Evolutionary conservation across 2,113 vertebrate species (phyloP).

Genomic region (Colinus virginianus): DNA sequence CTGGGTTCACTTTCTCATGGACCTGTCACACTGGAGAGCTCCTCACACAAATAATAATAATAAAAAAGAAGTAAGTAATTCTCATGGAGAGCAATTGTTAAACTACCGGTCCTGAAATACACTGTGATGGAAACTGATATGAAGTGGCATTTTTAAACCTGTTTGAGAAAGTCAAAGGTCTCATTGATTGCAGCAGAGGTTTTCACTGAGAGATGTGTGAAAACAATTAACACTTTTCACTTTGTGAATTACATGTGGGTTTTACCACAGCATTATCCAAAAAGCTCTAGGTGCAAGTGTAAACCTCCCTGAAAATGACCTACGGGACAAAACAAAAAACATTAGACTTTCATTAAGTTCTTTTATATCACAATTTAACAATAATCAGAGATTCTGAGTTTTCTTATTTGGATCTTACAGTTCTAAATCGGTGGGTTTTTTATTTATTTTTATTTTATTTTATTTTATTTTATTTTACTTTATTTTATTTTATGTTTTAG

Average conservation of each 20-base stretch:
- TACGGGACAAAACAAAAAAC: not conserved
- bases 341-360: not conserved
- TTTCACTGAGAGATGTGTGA: not conserved
- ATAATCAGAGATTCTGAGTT: not conserved
- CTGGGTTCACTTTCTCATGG: slow-evolving; percentile 63
- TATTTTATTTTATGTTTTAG: not conserved
- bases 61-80: slow-evolving; percentile 53
- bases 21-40: slow-evolving; percentile 30
- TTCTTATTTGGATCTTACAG: not conserved
- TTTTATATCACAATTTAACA: not conserved
- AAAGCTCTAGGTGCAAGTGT: not conserved
- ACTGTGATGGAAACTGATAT: slow-evolving; percentile 33
- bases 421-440: not conserved
- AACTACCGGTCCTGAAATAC: not conserved
- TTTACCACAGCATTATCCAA: not conserved
- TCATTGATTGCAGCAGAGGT: not conserved
- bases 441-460: not conserved
- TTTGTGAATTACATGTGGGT: not conserved
- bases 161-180: slow-evolving; percentile 25
- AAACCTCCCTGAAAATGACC: not conserved
- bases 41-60: slow-evolving; percentile 49
- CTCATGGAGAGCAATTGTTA: slow-evolving; percentile 48
- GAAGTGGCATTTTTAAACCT: slow-evolving; percentile 30
- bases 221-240: not conserved
- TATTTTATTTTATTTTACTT: not conserved